phyloP scores from a whole-genome alignment of 2,888 invertebrate genomes.

The Orthonychiurus folsomi region DNA sequence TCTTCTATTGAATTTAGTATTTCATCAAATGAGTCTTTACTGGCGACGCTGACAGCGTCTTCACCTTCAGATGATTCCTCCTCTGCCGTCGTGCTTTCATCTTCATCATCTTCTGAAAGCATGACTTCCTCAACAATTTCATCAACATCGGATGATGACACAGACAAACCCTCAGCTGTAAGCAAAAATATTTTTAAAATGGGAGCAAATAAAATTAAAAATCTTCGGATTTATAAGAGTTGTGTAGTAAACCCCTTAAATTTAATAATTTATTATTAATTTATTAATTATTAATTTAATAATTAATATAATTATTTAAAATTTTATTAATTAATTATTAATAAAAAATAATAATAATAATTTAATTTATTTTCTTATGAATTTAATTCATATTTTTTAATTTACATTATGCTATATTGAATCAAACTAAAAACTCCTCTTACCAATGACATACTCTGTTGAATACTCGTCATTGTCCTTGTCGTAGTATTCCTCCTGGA shows the following conservation, averaged over 20 bases:
- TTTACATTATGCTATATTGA: background rate
- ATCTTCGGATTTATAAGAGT: too few species aligned
- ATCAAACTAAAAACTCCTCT: background rate
- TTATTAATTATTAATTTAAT: background rate
- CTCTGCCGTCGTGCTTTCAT: slow-evolving; percentile 9
- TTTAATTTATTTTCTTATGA: too few species aligned
- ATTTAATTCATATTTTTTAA: background rate
- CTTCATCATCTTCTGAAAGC: slow-evolving; percentile 14
- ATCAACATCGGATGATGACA: slow-evolving; percentile 32
- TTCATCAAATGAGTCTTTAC: slow-evolving; percentile 22
- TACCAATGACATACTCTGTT: background rate
- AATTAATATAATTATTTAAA: too few species aligned
- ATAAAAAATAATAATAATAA: too few species aligned
- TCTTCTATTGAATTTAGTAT: slow-evolving; percentile 21
- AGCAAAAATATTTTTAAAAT: slow-evolving; percentile 13
- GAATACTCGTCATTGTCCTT: slow-evolving; percentile 2
- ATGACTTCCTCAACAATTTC: slow-evolving; percentile 37
- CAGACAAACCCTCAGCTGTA: slow-evolving; percentile 23
- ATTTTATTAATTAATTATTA: slow-evolving; percentile 2
- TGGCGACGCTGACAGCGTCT: slow-evolving; percentile 25
- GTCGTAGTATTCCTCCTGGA: slow-evolving; percentile 6
- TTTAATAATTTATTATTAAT: background rate
- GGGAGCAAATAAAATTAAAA: too few species aligned
- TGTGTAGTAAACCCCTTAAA: background rate
- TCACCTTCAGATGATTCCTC: slow-evolving; percentile 14